Evolutionary conservation across 2,888 invertebrate genomes (phyloP), one percentile per base, ranked within the genome.

Genomic region (Xestia sexstrigata): DNA sequence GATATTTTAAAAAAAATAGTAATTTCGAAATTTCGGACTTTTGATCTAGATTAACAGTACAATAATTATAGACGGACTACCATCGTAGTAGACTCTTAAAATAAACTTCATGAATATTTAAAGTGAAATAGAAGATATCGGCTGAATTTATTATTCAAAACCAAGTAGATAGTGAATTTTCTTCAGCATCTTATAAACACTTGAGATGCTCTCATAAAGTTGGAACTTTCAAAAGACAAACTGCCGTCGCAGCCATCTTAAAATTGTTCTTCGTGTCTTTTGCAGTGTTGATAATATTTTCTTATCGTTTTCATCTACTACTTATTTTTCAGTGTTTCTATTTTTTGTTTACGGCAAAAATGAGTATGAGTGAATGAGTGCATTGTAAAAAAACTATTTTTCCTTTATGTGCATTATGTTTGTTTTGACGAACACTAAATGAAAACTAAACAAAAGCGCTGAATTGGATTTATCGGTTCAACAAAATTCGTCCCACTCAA

Each of bases 141-240:
- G 42, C 65, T 8, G 42, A n/a, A 39, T 63, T 39, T 2, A 47
- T 47, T 71, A 80, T 72, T 78, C 13, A 81, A 45, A 49, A n/a
- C 2, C 26, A 49, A 58, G 47, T 30, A n/a, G 49, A 74, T 49
- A 26, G 55, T 23, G 42, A 58, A 66, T 74, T 60, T 66, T 49
- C 66, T 35, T 17, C 26, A 60, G 17, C 23, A 45, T 81, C 58
- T 66, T 66, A 52, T 55, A 78, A 75, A 75, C 58, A 74, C 35
- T 81, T 60, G 17, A 60, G 76, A 81, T 78, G 45, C 30, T 74
- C 35, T 35, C 49, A 58, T 49, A 60, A 76, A 82, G 35, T 79
- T 75, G 35, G 23, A 75, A 78, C 45, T 81, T 78, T 52, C 4
- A 49, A 66, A 58, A 76, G 76, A 76, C 47, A 76, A 82, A 76